A percentile compares a stretch with the other conserved stretches of the same genome.
These are phyloP conservation scores for Drosophila carrolli DNA, from an alignment of 1,140 invertebrate genomes.

Conservation along the genomic window DNA sequence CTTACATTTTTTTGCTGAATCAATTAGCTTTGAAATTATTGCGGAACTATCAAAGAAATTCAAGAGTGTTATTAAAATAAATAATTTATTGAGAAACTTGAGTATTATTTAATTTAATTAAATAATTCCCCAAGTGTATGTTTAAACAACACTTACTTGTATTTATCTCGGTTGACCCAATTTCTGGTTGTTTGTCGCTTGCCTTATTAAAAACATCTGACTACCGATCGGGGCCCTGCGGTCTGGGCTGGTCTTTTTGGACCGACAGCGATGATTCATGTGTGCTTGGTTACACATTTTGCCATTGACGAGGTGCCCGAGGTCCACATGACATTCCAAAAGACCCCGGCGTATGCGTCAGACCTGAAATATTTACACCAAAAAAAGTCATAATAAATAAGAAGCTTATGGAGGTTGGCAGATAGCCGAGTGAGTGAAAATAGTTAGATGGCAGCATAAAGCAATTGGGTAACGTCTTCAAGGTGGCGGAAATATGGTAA, in stretches of 20 bases:
- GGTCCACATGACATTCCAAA: conserved; percentile 44
- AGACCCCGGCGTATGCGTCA: conserved; percentile 59
- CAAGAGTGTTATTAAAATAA: no score
- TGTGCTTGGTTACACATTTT: conserved; percentile 59
- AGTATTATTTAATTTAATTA: not conserved
- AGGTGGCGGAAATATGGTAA: conserved; percentile 28
- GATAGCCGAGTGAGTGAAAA: conserved; percentile 41
- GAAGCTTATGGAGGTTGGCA: conserved; percentile 35
- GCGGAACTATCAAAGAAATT: no score
- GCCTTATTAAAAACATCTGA: conserved; percentile 71
- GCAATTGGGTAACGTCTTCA: conserved; percentile 21
- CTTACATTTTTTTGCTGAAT: no score
- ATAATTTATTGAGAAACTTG: no score
- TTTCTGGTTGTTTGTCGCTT: conserved; percentile 55
- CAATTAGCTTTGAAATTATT: no score
- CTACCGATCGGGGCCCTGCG: conserved; percentile 49
- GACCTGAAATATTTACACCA: conserved; percentile 53
- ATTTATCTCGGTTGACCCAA: conserved; percentile 79
- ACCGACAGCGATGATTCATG: conserved; percentile 57
- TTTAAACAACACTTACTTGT: conserved; percentile 52
- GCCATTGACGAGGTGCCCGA: conserved; percentile 48
- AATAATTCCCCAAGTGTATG: conserved; percentile 16
- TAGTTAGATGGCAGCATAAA: conserved; percentile 17
- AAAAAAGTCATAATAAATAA: conserved; percentile 33
- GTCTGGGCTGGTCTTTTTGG: conserved; percentile 37